Evolutionary conservation across 2,113 vertebrate genomes (phyloP), one percentile per base, ranked within the genome.

Genomic region (Tinamus guttatus): DNA sequence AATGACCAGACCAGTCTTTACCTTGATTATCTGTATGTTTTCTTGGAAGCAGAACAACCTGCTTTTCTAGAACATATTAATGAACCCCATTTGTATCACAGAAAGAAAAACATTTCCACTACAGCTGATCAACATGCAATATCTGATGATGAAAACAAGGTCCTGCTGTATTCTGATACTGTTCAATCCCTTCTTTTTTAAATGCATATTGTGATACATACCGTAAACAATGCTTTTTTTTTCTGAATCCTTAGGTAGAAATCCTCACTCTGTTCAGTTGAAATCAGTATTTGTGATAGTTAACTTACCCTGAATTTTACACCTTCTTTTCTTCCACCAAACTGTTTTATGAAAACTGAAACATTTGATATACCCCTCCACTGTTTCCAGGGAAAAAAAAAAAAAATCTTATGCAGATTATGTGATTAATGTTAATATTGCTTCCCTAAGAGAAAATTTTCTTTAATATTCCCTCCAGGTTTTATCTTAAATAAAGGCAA

Each of bases 41-140:
- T 59, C 38, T 52, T 81, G 69, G 63, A 69, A 81, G 45, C 8
- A 79, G 63, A 64, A 3, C 22, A 76, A 70, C 60, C 27, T 58
- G 13, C 27, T 89, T 69, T 76, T 59, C 75, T 89, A 40, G 36
- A 58, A 13, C 36, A 32, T 18, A 12, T 69, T 81, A 59, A 63
- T 38, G 41, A 83, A 25, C 34, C 21, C 47, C 21, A 16, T 71
- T 86, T 68, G 22, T 68, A 49, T 13, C 74, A 54, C 54, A 83
- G 67, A 94, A 62, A 13, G 18, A 56, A 74, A 68, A 82, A 24
- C 3, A 17, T 83, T 82, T 87, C 40, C 22, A 21, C 32, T 64
- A 2, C 5, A 75, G 41, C 32, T 40, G 24, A 40, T 65, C 4
- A 22, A n/a, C 0, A 1, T 40, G 13, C 20, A 6, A 51, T n/a